Evolutionary conservation across 2,113 vertebrate genomes (phyloP).

Genomic region (Boulengeromyrus knoepffleri): DNA sequence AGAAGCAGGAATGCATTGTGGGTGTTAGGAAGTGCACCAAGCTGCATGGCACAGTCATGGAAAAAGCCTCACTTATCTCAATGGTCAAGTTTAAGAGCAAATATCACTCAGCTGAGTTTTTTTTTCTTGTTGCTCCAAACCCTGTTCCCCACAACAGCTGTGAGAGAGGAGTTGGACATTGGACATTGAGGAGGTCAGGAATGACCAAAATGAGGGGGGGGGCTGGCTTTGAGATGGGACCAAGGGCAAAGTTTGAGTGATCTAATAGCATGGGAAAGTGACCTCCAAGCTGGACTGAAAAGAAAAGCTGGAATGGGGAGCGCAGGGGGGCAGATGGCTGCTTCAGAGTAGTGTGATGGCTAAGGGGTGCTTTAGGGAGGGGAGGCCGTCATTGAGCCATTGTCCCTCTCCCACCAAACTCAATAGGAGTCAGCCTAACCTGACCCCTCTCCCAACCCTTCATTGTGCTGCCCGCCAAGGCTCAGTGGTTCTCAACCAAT

Average conservation of each 20-base stretch:
- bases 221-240: slow-evolving; percentile 41
- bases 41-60: not conserved
- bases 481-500: slow-evolving; percentile 42
- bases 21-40: not conserved
- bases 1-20: not conserved
- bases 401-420: slow-evolving; percentile 44
- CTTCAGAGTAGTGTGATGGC: slow-evolving; percentile 38
- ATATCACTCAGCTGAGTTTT: not conserved
- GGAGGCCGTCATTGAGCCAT: slow-evolving; percentile 49
- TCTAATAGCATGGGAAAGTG: slow-evolving; percentile 70
- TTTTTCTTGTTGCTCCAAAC: not conserved
- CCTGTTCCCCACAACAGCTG: slow-evolving; percentile 42
- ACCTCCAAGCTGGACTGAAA: slow-evolving; percentile 57
- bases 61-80: slow-evolving; percentile 16
- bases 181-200: slow-evolving; percentile 31
- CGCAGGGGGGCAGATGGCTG: slow-evolving; percentile 59
- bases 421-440: slow-evolving; percentile 44
- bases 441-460: slow-evolving; percentile 45
- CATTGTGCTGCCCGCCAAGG: slow-evolving; percentile 36
- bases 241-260: slow-evolving; percentile 33
- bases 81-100: slow-evolving; percentile 56
- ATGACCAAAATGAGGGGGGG: slow-evolving; percentile 36
- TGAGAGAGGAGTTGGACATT: slow-evolving; percentile 29
- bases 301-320: slow-evolving; percentile 32
- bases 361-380: slow-evolving; percentile 41